Base-by-base conservation (phyloP, 2,888 invertebrate genomes). In the Plusia festucae region DNA sequence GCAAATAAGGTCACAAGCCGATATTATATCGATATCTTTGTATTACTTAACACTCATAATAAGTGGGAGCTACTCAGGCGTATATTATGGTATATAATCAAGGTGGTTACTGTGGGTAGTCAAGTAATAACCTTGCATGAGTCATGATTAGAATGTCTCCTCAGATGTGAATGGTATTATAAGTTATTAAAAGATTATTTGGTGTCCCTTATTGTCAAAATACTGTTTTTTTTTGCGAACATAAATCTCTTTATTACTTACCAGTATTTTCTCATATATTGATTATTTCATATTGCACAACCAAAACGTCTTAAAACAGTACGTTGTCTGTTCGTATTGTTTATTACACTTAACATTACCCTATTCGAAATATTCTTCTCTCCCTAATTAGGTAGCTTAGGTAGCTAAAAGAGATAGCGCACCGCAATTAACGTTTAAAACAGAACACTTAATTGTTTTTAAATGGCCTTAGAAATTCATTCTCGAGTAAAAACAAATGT, bases 21-120 rank as follows among this genome's bases (percentile, higher is more conserved):
- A n/a, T 30, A 30, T 15, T n/a, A 40, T n/a, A 6, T 40, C 1
- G n/a, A 40, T 40, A n/a, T 40, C n/a, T n/a, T 6, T n/a, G 40
- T 40, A 40, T 34, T 15, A 34, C 40, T n/a, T 5, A 40, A n/a
- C 40, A 40, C n/a, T n/a, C n/a, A n/a, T n/a, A n/a, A 40, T n/a
- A 40, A 40, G 40, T 40, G 40, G 40, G 40, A 40, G 40, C n/a
- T n/a, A n/a, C n/a, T 40, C 40, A 40, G 40, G 40, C n/a, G 40
- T 40, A 30, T 30, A 30, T 8, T 1, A 40, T n/a, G 40, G 40
- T 40, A 40, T 40, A n/a, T 40, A 40, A 40, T 40, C 40, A 40
- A 40, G 40, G 40, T 40, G 40, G 40, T 40, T 40, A 6, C 40
- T 40, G 40, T n/a, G 40, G 40, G 40, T 40, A 40, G 40, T n/a